phyloP scores from a whole-genome alignment of 2,113 vertebrate genomes.

The Zosterops lateralis region DNA sequence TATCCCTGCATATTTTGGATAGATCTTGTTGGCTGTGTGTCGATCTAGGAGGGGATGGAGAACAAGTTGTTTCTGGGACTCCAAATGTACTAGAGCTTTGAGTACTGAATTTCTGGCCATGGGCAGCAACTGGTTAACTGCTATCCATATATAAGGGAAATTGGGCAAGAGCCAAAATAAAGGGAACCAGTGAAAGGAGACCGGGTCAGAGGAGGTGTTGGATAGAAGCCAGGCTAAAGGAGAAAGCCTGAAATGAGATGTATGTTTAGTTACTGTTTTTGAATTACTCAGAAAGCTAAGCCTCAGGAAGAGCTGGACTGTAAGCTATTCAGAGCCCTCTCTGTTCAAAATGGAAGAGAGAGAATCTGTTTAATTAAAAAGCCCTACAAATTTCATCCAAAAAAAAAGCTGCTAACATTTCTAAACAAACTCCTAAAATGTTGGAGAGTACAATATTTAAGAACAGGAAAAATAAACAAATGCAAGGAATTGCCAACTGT shows the following conservation, averaged over 20 bases:
- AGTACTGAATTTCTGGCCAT: background rate
- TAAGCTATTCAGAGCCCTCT: conserved; percentile 28
- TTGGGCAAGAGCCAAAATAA: conserved; percentile 54
- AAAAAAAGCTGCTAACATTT: background rate
- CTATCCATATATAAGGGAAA: conserved; percentile 1
- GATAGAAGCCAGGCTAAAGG: conserved; percentile 39
- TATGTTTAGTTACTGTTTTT: conserved; percentile 62
- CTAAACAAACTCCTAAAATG: background rate
- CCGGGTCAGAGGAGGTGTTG: conserved; percentile 53
- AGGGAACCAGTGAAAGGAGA: conserved; percentile 63
- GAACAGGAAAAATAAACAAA: background rate
- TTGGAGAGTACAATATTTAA: background rate
- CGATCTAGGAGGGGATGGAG: background rate
- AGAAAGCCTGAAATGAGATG: conserved; percentile 50
- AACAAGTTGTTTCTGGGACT: background rate
- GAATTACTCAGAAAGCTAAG: conserved; percentile 40
- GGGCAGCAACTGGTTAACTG: conserved; percentile 49
- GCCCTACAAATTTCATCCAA: background rate
- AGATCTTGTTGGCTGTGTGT: background rate
- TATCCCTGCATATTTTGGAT: background rate
- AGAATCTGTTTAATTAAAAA: conserved; percentile 22
- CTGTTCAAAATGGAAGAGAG: conserved; percentile 25
- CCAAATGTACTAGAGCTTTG: background rate
- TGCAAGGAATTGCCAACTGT: background rate
- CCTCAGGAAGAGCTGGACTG: conserved; percentile 39